Base-by-base conservation (phyloP, 2,113 vertebrate genomes). In the Scolopax mira region DNA sequence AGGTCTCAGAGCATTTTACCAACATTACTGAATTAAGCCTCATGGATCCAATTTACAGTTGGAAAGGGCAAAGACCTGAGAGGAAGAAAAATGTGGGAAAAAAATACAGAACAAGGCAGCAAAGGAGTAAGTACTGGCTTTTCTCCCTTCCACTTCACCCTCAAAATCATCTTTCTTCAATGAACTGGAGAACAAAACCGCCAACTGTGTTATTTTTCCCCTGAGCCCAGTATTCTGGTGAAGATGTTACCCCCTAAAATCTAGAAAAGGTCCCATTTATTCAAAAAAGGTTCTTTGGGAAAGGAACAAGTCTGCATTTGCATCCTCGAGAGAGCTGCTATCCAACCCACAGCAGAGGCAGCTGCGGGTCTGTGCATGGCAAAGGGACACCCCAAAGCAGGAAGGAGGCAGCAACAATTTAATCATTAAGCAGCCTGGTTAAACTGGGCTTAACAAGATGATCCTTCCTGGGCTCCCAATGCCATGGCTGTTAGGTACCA, bases 1-100 rank as follows among this genome's bases (percentile, higher is more conserved):
- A 92, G 91, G 87, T 79, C 95, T 94, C 55, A 5, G 77, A 94
- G 88, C 69, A 51, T 86, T 54, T 46, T 69, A 62, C 82, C 78
- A 82, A 46, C 31, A 85, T 73, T 57, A 6, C 81, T 46, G 84
- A 71, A 65, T 82, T 61, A 18, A 85, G n/a, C 42, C 60, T 79
- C 87, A 37, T 18, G 58, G 15, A 60, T 49, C 87, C 74, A 66
- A 58, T 31, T 65, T 17, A 35, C 75, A 79, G 22, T 35, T 0
- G 10, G 35, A 64, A 82, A 69, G 71, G 73, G 52, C 69, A 77
- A 54, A 58, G 81, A 54, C 7, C 48, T 3, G 23, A 58, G n/a
- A 66, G 46, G 62, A 57, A 41, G 48, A 5, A 41, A 41, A 30
- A 41, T 6, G 28, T 30, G 6, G 6, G 3, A 25, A 19, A 42